phyloP scores from a whole-genome alignment of 1,140 invertebrate species.

The Atta colombica region DNA sequence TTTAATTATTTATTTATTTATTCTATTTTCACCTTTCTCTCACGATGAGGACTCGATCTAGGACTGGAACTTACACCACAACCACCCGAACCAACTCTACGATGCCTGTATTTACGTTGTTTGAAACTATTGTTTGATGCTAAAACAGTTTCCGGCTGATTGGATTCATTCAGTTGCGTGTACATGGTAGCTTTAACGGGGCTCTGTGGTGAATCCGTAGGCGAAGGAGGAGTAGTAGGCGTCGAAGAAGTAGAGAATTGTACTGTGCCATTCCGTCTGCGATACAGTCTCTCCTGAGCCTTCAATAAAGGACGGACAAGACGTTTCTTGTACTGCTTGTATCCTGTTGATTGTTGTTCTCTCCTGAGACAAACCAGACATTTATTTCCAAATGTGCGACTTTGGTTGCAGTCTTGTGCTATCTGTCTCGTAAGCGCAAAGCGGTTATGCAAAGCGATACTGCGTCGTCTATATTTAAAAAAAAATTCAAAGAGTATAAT shows the following conservation, averaged over 20 bases:
- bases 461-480: slow-evolving; percentile 16
- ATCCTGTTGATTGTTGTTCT: slow-evolving; percentile 87
- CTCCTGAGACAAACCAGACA: slow-evolving; percentile 60
- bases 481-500: slow-evolving; percentile 5
- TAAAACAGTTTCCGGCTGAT: slow-evolving; percentile 88
- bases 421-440: not conserved
- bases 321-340: slow-evolving; percentile 88
- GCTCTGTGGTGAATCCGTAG: slow-evolving; percentile 84
- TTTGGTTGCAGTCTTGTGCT: not conserved
- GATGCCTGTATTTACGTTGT: slow-evolving; percentile 87
- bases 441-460: not conserved
- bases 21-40: slow-evolving; percentile 82
- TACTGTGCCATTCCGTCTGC: slow-evolving; percentile 81
- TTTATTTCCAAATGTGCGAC: slow-evolving; percentile 32
- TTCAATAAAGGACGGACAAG: slow-evolving; percentile 89
- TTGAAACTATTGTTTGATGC: slow-evolving; percentile 84
- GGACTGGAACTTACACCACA: slow-evolving; percentile 85
- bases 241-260: slow-evolving; percentile 84
- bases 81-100: slow-evolving; percentile 88
- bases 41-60: slow-evolving; percentile 87
- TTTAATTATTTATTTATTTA: slow-evolving; percentile 11
- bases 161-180: slow-evolving; percentile 88
- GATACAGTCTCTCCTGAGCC: slow-evolving; percentile 88
- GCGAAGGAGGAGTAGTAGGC: slow-evolving; percentile 85
- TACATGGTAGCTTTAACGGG: slow-evolving; percentile 88